Conservation (phyloP, 2,113 vertebrate species). For the Copsychus sechellarum region DNA sequence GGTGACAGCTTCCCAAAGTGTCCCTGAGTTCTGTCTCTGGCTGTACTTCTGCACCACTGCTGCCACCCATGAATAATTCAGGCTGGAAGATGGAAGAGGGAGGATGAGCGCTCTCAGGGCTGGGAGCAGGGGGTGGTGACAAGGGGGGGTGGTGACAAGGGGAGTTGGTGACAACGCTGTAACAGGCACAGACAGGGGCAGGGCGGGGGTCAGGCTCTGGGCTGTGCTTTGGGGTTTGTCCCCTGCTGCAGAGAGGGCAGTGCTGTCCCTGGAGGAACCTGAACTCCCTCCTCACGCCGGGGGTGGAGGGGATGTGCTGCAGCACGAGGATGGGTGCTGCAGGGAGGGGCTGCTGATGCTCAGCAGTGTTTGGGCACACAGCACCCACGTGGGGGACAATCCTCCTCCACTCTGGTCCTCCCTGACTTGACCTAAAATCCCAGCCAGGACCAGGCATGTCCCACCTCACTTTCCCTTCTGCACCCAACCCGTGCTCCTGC, state of each 20-base stretch:
- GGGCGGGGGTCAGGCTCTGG: neutral
- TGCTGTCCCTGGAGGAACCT: neutral
- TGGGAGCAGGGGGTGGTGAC: no score
- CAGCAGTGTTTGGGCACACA: neutral
- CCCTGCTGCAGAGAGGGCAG: neutral
- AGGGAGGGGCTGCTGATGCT: neutral
- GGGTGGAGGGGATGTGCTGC: neutral
- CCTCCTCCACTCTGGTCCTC: fast-evolving
- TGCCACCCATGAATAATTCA: constrained; percentile 24
- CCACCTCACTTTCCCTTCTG: neutral
- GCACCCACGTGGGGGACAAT: neutral
- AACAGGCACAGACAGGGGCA: fast-evolving
- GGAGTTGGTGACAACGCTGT: neutral
- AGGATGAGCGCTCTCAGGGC: neutral
- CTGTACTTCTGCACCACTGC: neutral
- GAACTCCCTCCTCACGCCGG: neutral
- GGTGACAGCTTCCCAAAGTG: neutral
- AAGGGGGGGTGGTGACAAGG: neutral
- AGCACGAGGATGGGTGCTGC: no score
- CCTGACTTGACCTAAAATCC: neutral
- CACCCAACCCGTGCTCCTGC: neutral
- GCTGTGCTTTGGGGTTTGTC: neutral
- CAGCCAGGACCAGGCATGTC: neutral
- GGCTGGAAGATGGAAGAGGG: neutral
- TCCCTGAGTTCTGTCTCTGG: neutral